Percentiles rank a stretch among this genome's conserved stretches.
Evolutionary conservation across 2,888 invertebrate species (phyloP).

Genomic region (Lasioglossum figueresi): DNA sequence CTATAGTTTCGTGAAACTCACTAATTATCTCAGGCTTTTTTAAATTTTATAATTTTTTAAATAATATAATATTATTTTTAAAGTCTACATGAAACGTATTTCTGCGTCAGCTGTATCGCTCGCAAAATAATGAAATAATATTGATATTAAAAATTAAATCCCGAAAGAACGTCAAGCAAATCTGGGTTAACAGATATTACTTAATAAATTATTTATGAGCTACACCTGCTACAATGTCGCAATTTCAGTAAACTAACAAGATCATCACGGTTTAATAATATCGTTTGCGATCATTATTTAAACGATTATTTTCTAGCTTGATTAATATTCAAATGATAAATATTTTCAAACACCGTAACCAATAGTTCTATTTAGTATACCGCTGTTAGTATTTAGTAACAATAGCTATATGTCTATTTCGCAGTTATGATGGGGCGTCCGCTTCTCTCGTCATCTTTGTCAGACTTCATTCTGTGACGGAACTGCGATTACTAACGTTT

Average conservation of each 20-base stretch:
- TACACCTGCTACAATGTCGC: background rate
- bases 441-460: background rate
- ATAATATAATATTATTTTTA: background rate
- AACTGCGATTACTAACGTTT: constrained; percentile 13
- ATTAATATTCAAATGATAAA: background rate
- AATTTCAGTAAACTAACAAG: background rate
- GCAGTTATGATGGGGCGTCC: background rate
- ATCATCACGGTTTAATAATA: background rate
- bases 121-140: background rate
- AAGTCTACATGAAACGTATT: background rate
- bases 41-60: background rate
- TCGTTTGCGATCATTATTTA: background rate
- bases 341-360: background rate
- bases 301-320: background rate
- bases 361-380: background rate
- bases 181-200: background rate
- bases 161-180: background rate
- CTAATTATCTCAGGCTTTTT: background rate
- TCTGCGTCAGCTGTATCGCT: background rate
- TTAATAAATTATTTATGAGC: background rate
- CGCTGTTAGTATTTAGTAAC: background rate
- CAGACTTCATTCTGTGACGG: constrained; percentile 5
- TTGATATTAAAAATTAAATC: background rate
- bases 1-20: background rate
- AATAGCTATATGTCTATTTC: background rate